These are phyloP conservation scores for Nestor notabilis DNA, from an alignment of 2,113 vertebrate species.

Conservation along the genomic window DNA sequence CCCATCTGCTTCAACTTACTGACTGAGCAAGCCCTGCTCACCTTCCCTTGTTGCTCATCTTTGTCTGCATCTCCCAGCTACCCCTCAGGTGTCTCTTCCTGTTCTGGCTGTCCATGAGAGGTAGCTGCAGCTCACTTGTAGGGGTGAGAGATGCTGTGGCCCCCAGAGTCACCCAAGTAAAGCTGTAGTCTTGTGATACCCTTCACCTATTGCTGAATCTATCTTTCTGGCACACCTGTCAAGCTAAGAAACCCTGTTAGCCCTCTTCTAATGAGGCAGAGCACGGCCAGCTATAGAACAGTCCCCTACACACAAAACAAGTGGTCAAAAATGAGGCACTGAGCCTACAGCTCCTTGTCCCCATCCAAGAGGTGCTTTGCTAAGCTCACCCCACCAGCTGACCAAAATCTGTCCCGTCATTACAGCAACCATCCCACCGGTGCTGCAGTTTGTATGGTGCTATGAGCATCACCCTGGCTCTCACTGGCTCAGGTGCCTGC, in stretches of 20 bases:
- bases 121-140: not conserved
- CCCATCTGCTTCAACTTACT: not conserved
- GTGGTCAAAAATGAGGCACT: not conserved
- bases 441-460: rapidly evolving
- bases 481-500: not conserved
- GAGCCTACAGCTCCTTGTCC: not conserved
- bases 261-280: not conserved
- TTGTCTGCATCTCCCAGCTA: not conserved
- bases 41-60: not conserved
- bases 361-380: not conserved
- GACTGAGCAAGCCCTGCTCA: not conserved
- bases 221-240: not conserved
- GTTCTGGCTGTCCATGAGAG: not conserved
- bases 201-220: not conserved
- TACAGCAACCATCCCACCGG: not conserved
- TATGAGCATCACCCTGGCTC: not conserved
- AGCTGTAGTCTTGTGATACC: not conserved
- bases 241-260: not conserved
- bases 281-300: not conserved
- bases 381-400: not conserved
- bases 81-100: not conserved
- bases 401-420: not conserved
- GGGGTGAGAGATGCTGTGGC: not conserved
- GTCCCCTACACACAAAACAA: not conserved
- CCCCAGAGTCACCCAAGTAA: not conserved